Evolutionary conservation across 1,140 invertebrate species (phyloP), one percentile per base, ranked within the genome.

Genomic region (Drosophila ficusphila): DNA sequence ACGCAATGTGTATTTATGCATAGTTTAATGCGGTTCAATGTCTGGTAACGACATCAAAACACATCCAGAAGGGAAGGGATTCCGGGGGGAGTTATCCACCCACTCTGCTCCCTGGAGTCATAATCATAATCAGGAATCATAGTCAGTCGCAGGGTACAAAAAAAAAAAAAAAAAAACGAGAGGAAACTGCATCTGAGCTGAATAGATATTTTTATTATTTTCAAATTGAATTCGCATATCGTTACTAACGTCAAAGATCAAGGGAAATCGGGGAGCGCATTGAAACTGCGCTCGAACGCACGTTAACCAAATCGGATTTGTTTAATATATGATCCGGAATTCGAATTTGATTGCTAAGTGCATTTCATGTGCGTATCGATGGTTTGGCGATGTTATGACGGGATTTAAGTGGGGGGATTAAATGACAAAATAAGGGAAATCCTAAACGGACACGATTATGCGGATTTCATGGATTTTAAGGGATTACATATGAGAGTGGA

Each of bases 21-120:
- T 76, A 86, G 81, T 88, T 85, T 85, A 85, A 86, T 86, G 81
- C 81, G 81, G 81, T 86, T 86, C 81, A 86, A 86, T 88, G 81
- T 86, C 81, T 86, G 81, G 73, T 88, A 86, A 86, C 73, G 81
- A 86, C 81, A 82, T 85, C 81, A 86, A 81, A 85, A 85, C 81
- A 85, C 61, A 79, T 76, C 76, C 57, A 79, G 71, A 54, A 68
- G 44, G 72, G 18, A 16, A n/a, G 54, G 49, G 61, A 57, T 39
- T 48, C 46, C 14, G 44, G 8, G 31, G 52, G 42, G 29, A 16
- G 9, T 7, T 9, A 31, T 11, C 27, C 47, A 19, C 19, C 34
- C 5, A 21, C 67, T 38, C 38, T 23, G 12, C 48, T 14, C 42
- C 25, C 79, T 86, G 47, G 62, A 85, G 81, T 76, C 81, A 86